Evolutionary conservation across 2,888 invertebrate species (phyloP).

Genomic region (Amphipoea oculea): DNA sequence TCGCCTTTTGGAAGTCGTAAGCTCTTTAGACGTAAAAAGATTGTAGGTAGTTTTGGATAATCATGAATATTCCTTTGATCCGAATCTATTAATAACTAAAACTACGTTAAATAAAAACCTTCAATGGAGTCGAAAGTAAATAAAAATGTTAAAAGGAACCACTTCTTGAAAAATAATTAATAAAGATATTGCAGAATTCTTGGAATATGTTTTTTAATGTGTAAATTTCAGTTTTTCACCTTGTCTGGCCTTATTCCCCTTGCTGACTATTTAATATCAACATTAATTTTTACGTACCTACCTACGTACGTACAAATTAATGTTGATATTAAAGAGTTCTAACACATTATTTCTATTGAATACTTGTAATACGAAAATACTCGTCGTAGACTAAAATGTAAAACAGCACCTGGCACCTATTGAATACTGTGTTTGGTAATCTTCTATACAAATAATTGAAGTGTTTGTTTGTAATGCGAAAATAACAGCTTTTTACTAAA

Average conservation of each 20-base stretch:
- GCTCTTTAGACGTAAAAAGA: background rate
- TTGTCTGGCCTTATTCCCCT: constrained; percentile 53
- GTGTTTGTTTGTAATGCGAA: no score
- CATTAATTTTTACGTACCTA: no score
- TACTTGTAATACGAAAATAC: background rate
- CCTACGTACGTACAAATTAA: no score
- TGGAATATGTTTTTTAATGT: constrained; percentile 53
- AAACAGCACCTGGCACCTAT: background rate
- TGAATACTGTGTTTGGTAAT: background rate
- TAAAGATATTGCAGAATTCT: constrained; percentile 33
- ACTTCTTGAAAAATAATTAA: constrained; percentile 12
- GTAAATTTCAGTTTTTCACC: constrained; percentile 49
- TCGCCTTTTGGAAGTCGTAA: background rate
- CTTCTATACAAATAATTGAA: no score
- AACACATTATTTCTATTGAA: background rate
- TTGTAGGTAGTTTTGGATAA: constrained; percentile 1
- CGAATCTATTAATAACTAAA: constrained; percentile 11
- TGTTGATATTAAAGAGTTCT: background rate
- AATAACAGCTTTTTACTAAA: no score
- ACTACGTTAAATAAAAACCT: background rate
- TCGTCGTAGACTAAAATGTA: background rate
- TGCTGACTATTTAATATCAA: background rate
- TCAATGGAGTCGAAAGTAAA: constrained; percentile 11
- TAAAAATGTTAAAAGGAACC: constrained; percentile 24
- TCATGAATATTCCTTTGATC: constrained; percentile 25